Evolutionary conservation across 2,113 vertebrate genomes (phyloP).

Genomic region (Caretta caretta): DNA sequence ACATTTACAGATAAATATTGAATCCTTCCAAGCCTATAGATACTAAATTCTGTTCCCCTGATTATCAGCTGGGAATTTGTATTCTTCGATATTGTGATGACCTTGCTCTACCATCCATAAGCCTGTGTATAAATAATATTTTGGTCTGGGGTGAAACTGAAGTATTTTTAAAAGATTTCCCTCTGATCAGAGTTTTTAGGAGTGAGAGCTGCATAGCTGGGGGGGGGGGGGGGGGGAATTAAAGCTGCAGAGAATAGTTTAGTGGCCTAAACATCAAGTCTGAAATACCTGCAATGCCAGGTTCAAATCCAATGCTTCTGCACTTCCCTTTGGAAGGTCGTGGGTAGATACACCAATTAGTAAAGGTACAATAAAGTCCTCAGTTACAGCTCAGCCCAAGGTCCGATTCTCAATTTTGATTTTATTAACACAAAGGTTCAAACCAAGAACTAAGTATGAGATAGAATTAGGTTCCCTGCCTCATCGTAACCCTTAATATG

Average conservation of each 20-base stretch:
- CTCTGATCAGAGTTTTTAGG: constrained; percentile 16
- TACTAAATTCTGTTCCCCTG: not conserved
- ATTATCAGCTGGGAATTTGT: not conserved
- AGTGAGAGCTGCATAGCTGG: not conserved
- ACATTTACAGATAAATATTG: not conserved
- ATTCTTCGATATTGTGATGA: constrained; percentile 14
- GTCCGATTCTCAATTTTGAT: not conserved
- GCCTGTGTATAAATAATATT: constrained; percentile 38
- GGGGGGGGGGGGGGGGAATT: not conserved
- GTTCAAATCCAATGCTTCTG: not conserved
- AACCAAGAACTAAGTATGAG: rapidly evolving
- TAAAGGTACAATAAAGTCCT: not conserved
- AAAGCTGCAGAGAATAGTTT: not conserved
- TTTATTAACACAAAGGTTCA: rapidly evolving
- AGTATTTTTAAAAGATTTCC: constrained; percentile 28
- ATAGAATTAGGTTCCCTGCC: not conserved
- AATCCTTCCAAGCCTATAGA: not conserved
- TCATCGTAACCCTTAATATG: not conserved
- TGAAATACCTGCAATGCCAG: not conserved
- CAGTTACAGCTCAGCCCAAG: not conserved
- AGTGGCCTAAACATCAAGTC: not conserved
- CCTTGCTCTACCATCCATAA: constrained; percentile 12
- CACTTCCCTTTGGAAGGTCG: not conserved
- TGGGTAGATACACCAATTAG: rapidly evolving
- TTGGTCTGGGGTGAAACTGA: not conserved